phyloP scores from a whole-genome alignment of 2,888 invertebrate species.

The Drosophila neotestacea region DNA sequence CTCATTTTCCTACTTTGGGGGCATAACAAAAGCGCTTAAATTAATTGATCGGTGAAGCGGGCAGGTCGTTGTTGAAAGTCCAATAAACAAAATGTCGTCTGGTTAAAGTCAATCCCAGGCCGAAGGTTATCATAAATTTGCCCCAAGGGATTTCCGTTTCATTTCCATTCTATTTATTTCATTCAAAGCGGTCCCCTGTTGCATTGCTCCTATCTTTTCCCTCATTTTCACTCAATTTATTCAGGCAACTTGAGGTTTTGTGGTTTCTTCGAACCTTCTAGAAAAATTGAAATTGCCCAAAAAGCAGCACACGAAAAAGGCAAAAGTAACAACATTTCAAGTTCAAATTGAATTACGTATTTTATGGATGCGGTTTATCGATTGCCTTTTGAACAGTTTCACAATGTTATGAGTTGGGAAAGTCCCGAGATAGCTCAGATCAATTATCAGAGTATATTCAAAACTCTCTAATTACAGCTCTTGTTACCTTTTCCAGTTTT shows the following conservation, averaged over 20 bases:
- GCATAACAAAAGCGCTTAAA: constrained; percentile 54
- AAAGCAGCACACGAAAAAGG: neutral
- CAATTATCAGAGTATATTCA: constrained; percentile 11
- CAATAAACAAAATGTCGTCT: constrained; percentile 59
- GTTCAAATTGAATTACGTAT: constrained; percentile 20
- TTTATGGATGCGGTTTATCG: neutral
- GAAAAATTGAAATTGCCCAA: constrained; percentile 26
- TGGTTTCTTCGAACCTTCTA: constrained; percentile 34
- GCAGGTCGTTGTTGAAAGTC: constrained; percentile 8
- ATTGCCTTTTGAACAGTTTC: neutral
- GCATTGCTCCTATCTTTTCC: constrained; percentile 1
- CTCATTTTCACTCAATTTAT: constrained; percentile 61
- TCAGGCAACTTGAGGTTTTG: constrained; percentile 43
- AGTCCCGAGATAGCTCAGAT: neutral
- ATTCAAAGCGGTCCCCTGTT: constrained; percentile 17
- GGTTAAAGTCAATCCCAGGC: constrained; percentile 19
- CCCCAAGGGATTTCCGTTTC: constrained; percentile 32
- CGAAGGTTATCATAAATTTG: constrained; percentile 56
- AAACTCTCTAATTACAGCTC: constrained; percentile 15
- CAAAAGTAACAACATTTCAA: constrained; percentile 10
- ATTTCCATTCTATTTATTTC: constrained; percentile 8
- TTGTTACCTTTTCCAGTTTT: constrained; percentile 5
- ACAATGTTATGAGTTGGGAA: neutral
- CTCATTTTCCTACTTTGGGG: neutral
- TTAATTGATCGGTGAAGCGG: constrained; percentile 65